Evolutionary conservation across 2,797 vertebrate species (phyloP).

Genomic region (Peromyscus aztecus): DNA sequence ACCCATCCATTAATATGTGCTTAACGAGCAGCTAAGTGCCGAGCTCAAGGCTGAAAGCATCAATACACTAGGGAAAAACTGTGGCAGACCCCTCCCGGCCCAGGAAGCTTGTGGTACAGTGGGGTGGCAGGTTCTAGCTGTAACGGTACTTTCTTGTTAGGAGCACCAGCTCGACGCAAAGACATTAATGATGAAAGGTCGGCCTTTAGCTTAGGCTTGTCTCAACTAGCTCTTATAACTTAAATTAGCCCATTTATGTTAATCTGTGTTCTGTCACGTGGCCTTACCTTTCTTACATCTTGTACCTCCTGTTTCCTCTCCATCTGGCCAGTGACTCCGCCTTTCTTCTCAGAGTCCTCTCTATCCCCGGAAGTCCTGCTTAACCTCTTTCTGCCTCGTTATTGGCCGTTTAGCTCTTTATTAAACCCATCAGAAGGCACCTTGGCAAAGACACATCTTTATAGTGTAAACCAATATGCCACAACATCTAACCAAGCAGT

Average conservation of each 20-base stretch:
- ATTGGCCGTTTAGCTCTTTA: background rate
- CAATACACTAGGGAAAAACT: background rate
- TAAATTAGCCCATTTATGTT: background rate
- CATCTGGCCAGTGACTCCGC: background rate
- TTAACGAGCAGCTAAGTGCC: background rate
- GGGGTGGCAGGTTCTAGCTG: background rate
- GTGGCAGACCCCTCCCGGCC: background rate
- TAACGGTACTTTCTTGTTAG: background rate
- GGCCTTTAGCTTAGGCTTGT: background rate
- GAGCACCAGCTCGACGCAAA: background rate
- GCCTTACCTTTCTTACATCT: background rate
- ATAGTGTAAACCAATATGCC: background rate
- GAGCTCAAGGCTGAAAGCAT: background rate
- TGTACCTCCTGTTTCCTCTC: background rate
- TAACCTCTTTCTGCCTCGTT: background rate
- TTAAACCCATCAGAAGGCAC: background rate
- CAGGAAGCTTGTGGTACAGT: background rate
- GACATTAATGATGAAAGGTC: background rate
- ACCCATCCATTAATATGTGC: background rate
- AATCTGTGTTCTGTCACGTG: background rate
- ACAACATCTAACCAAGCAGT: background rate
- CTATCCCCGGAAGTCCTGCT: background rate
- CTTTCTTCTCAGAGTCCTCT: background rate
- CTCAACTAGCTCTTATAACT: background rate
- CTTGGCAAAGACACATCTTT: background rate